phyloP scores from a whole-genome alignment of 2,888 invertebrate genomes.

The Synanthedon vespiformis region DNA sequence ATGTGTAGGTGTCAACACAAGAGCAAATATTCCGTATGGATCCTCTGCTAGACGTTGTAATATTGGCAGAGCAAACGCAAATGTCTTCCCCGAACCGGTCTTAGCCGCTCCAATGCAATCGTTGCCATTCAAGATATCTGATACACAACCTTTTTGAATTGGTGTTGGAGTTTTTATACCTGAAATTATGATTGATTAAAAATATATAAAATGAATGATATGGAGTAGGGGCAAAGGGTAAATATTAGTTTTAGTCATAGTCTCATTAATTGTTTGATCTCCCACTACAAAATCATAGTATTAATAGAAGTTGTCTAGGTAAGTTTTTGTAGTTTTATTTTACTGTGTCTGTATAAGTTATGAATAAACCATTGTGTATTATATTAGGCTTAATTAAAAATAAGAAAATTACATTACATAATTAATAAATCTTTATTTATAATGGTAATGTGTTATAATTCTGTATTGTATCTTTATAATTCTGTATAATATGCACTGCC shows the following conservation, averaged over 20 bases:
- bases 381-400: too few relatives aligned
- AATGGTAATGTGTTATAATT: too few relatives aligned
- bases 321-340: too few relatives aligned
- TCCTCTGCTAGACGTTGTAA: conserved; percentile 92
- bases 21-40: conserved; percentile 95
- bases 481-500: too few relatives aligned
- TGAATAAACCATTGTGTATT: too few relatives aligned
- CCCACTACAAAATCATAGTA: too few relatives aligned
- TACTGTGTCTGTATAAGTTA: too few relatives aligned
- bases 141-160: conserved; percentile 86
- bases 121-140: conserved; percentile 79
- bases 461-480: too few relatives aligned
- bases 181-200: conserved; percentile 25
- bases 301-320: too few relatives aligned
- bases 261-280: too few relatives aligned
- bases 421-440: too few relatives aligned
- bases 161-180: conserved; percentile 84
- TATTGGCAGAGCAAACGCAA: conserved; percentile 96
- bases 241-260: background rate
- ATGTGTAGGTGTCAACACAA: conserved; percentile 95
- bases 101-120: conserved; percentile 97
- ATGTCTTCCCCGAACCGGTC: conserved; percentile 98
- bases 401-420: too few relatives aligned
- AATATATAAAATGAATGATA: background rate
- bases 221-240: background rate